A percentile compares a stretch with the other conserved stretches of the same genome.
These are phyloP conservation scores for Leiothrix lutea DNA, from an alignment of 2,113 vertebrate species.

Conservation along the genomic window DNA sequence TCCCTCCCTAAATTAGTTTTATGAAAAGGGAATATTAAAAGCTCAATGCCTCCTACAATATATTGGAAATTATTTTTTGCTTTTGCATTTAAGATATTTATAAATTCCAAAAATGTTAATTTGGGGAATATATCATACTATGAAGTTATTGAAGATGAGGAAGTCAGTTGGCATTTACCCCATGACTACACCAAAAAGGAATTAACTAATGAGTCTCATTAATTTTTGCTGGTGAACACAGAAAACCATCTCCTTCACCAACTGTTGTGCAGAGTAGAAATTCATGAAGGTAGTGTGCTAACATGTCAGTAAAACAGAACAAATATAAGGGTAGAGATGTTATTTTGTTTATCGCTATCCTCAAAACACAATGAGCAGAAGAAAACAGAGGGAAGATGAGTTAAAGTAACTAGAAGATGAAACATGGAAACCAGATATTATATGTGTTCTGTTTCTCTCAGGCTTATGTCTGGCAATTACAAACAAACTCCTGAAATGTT, in stretches of 20 bases:
- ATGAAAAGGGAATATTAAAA: neutral
- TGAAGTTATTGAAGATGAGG: neutral
- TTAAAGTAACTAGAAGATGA: neutral
- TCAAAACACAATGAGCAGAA: neutral
- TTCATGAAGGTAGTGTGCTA: neutral
- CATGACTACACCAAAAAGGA: neutral
- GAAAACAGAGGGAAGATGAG: neutral
- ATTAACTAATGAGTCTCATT: neutral
- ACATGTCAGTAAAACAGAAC: neutral
- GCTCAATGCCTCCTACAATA: neutral
- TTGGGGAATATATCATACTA: neutral
- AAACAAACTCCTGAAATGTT: neutral
- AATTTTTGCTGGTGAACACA: neutral
- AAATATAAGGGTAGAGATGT: neutral
- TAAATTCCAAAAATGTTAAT: neutral
- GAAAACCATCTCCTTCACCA: neutral
- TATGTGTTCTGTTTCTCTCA: neutral
- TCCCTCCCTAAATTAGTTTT: neutral
- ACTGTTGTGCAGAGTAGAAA: neutral
- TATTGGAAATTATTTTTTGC: neutral
- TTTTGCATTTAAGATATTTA: neutral
- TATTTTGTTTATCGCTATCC: neutral
- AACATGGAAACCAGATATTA: neutral
- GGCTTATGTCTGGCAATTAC: neutral
- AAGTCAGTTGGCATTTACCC: neutral